Conservation (phyloP, 2,888 invertebrate genomes). For the Amphimallon solstitiale region DNA sequence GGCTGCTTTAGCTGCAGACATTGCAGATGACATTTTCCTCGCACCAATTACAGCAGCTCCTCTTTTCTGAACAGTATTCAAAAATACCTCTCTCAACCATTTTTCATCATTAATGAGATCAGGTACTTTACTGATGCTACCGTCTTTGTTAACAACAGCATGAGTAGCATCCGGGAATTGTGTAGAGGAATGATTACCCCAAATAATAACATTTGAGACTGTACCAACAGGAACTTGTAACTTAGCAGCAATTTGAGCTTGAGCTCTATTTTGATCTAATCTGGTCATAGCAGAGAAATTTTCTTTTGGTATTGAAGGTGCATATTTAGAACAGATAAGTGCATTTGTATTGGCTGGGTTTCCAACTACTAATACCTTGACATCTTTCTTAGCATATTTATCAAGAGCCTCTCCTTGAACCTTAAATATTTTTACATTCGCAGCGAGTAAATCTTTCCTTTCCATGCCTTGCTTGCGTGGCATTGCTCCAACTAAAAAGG, state of each 20-base stretch:
- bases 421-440: slow-evolving; percentile 98
- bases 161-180: slow-evolving; percentile 95
- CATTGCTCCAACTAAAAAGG: slow-evolving; percentile 98
- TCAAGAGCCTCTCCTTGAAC: slow-evolving; percentile 95
- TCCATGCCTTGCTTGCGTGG: slow-evolving; percentile 99
- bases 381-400: slow-evolving; percentile 88
- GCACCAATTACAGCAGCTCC: slow-evolving; percentile 98
- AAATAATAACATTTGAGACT: slow-evolving; percentile 91
- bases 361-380: slow-evolving; percentile 97
- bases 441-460: slow-evolving; percentile 94
- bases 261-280: slow-evolving; percentile 97
- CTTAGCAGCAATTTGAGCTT: slow-evolving; percentile 84
- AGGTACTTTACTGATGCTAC: slow-evolving; percentile 61
- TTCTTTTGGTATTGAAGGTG: slow-evolving; percentile 93
- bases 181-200: slow-evolving; percentile 99
- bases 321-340: slow-evolving; percentile 92
- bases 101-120: slow-evolving; percentile 82
- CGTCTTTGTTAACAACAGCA: slow-evolving; percentile 60
- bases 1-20: slow-evolving; percentile 99
- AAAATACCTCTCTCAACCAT: slow-evolving; percentile 84
- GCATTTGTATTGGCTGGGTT: slow-evolving; percentile 99
- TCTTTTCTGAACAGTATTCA: slow-evolving; percentile 94
- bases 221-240: slow-evolving; percentile 75
- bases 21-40: slow-evolving; percentile 97
- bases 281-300: slow-evolving; percentile 99